Base-by-base conservation (phyloP, 2,113 vertebrate species). In the Accipiter virgatus region DNA sequence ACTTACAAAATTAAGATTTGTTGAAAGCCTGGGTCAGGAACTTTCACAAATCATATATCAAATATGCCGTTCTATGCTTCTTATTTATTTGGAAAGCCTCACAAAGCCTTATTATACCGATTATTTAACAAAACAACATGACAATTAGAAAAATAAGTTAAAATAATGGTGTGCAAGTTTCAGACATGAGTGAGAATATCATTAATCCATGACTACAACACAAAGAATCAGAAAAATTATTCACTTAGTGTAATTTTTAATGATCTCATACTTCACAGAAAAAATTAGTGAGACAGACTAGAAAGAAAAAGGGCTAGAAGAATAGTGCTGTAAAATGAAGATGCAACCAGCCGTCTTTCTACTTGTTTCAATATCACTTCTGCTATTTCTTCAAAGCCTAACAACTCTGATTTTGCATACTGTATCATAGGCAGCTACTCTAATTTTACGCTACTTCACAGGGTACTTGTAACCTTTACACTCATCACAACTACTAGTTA, bases 131-230 rank as follows among this genome's bases (percentile, higher is more conserved):
- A 87, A 92, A 72, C 63, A 92, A 75, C 26, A 36, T 22, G 22
- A 74, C 53, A 53, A 68, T 91, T 88, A 93, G 45, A 91, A 94
- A 96, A 92, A 91, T 68, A 91, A 83, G 86, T 86, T 62, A 67
- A 89, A 89, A 88, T 48, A 90, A 91, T 52, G n/a, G 66, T 50
- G 26, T 77, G 12, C 38, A 14, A 80, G 29, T 47, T 90, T 93
- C 71, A 90, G 80, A 88, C 15, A 25, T 73, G 63, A 91, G 50
- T 2, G 9, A 94, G 47, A 85, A 70, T 45, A 90, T 82, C 56
- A 93, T 82, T 79, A 96, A 62, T 92, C 81, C 21, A 53, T n/a
- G 29, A 86, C 58, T 92, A 65, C 43, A n/a, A 59, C 32, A 75
- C 20, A 67, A 68, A 86, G 62, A 73, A 62, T 56, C 16, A 82